Percentiles rank a stretch among this genome's conserved stretches.
phyloP scores from a whole-genome alignment of 2,888 invertebrate species.

The Eustalomyia histrio region DNA sequence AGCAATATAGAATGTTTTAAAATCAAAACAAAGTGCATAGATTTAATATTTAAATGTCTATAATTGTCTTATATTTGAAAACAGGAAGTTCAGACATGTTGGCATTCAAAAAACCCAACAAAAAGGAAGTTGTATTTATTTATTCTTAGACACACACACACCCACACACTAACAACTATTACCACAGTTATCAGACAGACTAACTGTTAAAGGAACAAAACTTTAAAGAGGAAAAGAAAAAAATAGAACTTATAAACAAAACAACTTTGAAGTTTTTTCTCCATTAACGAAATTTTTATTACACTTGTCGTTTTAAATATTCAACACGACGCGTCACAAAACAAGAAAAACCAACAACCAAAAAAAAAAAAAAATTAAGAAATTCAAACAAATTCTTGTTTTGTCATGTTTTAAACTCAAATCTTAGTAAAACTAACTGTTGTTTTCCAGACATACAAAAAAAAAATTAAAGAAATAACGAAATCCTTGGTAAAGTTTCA shows the following conservation, averaged over 20 bases:
- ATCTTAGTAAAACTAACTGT: not conserved
- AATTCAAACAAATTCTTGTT: conserved; percentile 6
- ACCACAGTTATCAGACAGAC: no score
- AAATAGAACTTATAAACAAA: not conserved
- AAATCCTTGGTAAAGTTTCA: conserved; percentile 17
- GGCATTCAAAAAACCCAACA: conserved; percentile 18
- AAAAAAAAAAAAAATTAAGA: not conserved
- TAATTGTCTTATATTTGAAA: conserved; percentile 31
- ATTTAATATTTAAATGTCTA: not conserved
- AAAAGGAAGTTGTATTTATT: conserved; percentile 20
- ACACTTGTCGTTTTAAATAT: conserved; percentile 23
- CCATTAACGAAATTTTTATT: conserved; percentile 9
- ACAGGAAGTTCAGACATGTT: conserved; percentile 41
- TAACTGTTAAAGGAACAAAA: not conserved
- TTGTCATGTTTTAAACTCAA: conserved; percentile 17
- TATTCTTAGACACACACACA: no score
- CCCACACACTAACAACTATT: no score
- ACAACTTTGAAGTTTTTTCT: not conserved
- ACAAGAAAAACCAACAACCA: not conserved
- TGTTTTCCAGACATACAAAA: not conserved
- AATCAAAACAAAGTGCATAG: not conserved
- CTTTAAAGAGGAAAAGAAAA: not conserved
- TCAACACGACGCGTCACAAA: not conserved
- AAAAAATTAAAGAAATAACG: not conserved
- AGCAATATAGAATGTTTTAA: no score